Evolutionary conservation across 2,113 vertebrate species (phyloP).

Genomic region (Sebastes schlegelii): DNA sequence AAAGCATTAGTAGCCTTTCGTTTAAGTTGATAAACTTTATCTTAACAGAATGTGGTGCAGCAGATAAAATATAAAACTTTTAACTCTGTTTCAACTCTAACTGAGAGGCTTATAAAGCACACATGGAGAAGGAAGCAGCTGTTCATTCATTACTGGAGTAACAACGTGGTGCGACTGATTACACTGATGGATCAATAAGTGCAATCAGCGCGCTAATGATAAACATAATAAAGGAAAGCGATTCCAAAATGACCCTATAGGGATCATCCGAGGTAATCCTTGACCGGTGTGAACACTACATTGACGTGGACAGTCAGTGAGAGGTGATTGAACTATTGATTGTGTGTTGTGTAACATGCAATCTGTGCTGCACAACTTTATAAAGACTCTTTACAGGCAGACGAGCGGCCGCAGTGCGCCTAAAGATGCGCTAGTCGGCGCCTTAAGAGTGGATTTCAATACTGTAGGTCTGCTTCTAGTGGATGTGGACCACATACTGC

Average conservation of each 20-base stretch:
- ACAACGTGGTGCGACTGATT: constrained; percentile 52
- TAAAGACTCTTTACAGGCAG: constrained; percentile 1
- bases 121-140: constrained; percentile 20
- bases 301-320: constrained; percentile 4
- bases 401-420: constrained; percentile 47
- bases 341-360: neutral
- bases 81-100: neutral
- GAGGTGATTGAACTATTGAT: neutral
- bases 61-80: no score
- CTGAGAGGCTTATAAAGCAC: neutral
- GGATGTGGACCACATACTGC: neutral
- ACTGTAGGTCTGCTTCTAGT: neutral
- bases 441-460: constrained; percentile 65
- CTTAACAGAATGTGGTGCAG: no score
- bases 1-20: neutral
- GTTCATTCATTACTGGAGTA: constrained; percentile 61
- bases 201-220: constrained; percentile 74
- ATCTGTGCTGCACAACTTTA: constrained; percentile 30
- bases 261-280: constrained; percentile 48
- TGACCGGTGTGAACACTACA: constrained; percentile 20
- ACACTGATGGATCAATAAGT: constrained; percentile 73
- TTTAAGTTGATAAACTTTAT: neutral
- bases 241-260: constrained; percentile 57
- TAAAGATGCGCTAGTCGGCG: constrained; percentile 73
- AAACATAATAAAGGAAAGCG: constrained; percentile 63